Evolutionary conservation across 2,113 vertebrate genomes (phyloP), one percentile per base, ranked within the genome.

Genomic region (zebrafish (Danio rerio)): DNA sequence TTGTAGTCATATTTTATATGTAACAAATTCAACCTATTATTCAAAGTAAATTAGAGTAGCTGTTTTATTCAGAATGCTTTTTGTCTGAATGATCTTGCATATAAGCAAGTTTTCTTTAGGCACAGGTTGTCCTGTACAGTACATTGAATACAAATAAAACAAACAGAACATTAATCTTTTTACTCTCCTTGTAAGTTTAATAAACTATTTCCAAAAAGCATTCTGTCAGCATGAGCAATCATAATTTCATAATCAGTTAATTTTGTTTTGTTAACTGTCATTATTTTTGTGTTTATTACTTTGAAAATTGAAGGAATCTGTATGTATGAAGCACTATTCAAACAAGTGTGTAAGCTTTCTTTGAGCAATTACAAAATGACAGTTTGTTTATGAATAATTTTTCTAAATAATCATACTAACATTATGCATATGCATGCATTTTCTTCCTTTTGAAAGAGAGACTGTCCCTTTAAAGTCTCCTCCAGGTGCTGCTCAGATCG

Each of bases 401-500:
- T 40, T 63, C 12, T 68, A 31, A 45, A 42, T 45, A 15, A 45
- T 65, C n/a, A 16, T 45, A 7, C 2, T 69, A 7, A 40, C 8
- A 66, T 68, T 18, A 69, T 68, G 16, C n/a, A 20, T 12, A 62
- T 62, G 9, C 9, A 66, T 13, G 8, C 8, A 69, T 69, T 69
- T 69, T 68, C 2, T 47, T 42, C 10, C n/a, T 47, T n/a, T 47
- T 68, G 43, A 47, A 68, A 18, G 7, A 6, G 16, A 68, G 5
- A 6, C 65, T 68, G 42, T 47, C 2, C 71, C 76, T 83, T 79
- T 83, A 75, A 85, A 81, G 81, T 85, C 15, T 49, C 61, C 74
- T 74, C 53, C 70, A 78, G 80, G 80, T 88, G 76, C 43, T 62
- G 20, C 12, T 77, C 58, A 68, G 61, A 80, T 82, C 61, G 63